These are phyloP conservation scores for Poecile montanus DNA, from an alignment of 2,797 vertebrate species.

Conservation along the genomic window DNA sequence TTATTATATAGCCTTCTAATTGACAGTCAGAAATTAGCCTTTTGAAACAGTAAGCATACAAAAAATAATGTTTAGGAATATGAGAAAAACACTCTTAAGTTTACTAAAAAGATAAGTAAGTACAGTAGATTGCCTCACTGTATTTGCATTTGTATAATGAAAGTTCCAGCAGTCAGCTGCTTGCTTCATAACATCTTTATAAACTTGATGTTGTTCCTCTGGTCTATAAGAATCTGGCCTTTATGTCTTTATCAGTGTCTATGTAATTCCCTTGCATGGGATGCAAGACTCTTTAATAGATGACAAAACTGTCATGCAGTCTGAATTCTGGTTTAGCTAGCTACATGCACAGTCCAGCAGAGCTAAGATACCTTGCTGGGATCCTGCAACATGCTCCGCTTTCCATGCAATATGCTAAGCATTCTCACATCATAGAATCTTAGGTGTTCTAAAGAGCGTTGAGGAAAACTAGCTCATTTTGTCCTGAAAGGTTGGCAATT, in stretches of 20 bases:
- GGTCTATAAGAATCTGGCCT: not conserved
- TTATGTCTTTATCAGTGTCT: not conserved
- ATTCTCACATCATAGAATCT: not conserved
- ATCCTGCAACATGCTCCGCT: not conserved
- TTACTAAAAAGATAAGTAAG: not conserved
- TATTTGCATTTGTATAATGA: constrained; percentile 12
- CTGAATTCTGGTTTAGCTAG: not conserved
- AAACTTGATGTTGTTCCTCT: not conserved
- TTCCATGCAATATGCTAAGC: not conserved
- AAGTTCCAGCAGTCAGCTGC: not conserved
- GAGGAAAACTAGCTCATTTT: not conserved
- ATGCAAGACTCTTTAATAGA: not conserved
- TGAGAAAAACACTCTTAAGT: not conserved
- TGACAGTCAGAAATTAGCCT: constrained; percentile 16
- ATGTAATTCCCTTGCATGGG: not conserved
- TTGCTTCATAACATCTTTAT: not conserved
- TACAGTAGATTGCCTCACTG: not conserved
- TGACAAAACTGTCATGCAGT: not conserved
- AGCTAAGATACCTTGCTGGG: not conserved
- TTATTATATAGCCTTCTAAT: constrained; percentile 32
- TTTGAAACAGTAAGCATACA: constrained; percentile 25
- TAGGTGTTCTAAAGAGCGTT: not conserved
- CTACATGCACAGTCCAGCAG: not conserved
- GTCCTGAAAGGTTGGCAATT: not conserved
- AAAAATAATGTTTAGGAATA: not conserved